Base-by-base conservation (phyloP, 2,113 vertebrate species). In the Syrrhaptes paradoxus region DNA sequence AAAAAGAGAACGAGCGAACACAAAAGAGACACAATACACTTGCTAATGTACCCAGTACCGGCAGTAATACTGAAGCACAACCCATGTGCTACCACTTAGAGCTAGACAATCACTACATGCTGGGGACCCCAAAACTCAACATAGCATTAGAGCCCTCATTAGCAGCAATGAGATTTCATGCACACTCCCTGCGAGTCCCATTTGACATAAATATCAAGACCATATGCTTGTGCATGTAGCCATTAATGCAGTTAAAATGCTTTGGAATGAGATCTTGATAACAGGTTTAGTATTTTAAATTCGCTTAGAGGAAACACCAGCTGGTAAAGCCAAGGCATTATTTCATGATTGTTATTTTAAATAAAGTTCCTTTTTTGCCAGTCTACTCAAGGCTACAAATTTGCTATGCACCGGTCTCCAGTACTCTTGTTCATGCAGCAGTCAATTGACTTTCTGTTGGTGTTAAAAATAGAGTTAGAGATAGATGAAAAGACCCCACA, bases 341-440 rank as follows among this genome's bases (percentile, higher is more conserved):
- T 85, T 85, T 85, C 55, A 85, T 21, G 34, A 22, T 65, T 85
- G 59, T 86, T 88, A 91, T 88, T 93, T 96, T 85, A 90, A 94
- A 74, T 46, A 70, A 94, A 70, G 61, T 36, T 78, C 11, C 5
- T 41, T 68, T 68, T 82, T 93, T 61, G 46, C 28, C 29, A 61
- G 41, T 66, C 24, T 74, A 43, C 79, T 85, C 57, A 62, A 70
- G 61, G 29, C 61, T 82, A 55, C 11, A 70, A 45, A 78, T 82
- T 61, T 85, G 7, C 41, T 57, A 46, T 0, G 1, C 31, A 36
- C 45, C 19, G 20, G 18, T 21, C 26, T 59, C 51, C 38, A 65
- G 34, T 26, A 55, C 32, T 46, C 46, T n/a, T 70, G 21, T 36
- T 92, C 6, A 1, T 25, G 22, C 34, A 81, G 43, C 34, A 45